Base-by-base conservation (phyloP, 2,888 invertebrate species). In the Mesoligia furuncula region DNA sequence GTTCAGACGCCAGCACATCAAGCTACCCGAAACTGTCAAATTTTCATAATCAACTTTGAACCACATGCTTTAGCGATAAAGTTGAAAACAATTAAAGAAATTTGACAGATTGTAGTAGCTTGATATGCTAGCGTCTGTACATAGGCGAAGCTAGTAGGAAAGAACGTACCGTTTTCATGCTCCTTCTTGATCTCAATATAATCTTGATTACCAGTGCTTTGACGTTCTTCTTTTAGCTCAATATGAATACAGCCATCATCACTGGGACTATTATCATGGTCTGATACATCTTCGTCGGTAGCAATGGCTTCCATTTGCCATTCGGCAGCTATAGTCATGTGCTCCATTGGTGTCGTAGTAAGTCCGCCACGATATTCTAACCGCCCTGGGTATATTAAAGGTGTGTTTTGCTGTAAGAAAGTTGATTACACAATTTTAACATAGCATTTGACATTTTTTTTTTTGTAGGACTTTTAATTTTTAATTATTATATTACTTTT, bases 381-480 rank as follows among this genome's bases (percentile, higher is more conserved):
- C 11, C 4, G 36, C 1, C 45, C 73, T 66, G 74, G 61, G 6
- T 80, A 39, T 4, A 74, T 65, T 27, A 75, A 51, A 9, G 78
- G 65, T 13, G 54, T 62, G 1, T 31, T 20, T 2, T 54, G 42
- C 83, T 83, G 83, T 13, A 82, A 75, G 0, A 36, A 36, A 24
- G 2, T 62, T 36, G 2, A 24, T 36, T 6, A 62, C 24, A 24
- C 5, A 4, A 20, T 31, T 62, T 17, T 7, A 5, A 27, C 27
- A 59, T 31, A 3, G 31, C 31, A 31, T 3, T 0, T 31, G 31
- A 31, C 31, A 31, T 31, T 31, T 31, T 31, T 31, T 31, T 31
- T 31, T 31, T 31, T 31, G 31, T 31, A 31, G 31, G 31, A 31
- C 31, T 31, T 2, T 31, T 31, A 3, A 3, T 31, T 31, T 31